These are phyloP conservation scores for Brachionus paranguensis DNA, from an alignment of 1,140 invertebrate genomes.

Conservation along the genomic window DNA sequence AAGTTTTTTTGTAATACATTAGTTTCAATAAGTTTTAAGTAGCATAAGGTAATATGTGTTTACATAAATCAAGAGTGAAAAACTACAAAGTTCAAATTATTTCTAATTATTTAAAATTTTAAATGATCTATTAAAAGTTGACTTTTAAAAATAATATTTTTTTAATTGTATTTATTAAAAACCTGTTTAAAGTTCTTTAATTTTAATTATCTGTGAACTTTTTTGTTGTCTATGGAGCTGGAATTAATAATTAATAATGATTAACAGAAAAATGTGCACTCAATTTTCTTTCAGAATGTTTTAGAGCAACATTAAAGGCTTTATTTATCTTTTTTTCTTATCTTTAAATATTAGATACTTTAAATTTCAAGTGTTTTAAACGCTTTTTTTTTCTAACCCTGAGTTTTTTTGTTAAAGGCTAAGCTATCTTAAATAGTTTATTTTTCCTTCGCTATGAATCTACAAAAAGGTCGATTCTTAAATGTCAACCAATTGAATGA, in stretches of 20 bases:
- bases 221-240: too few relatives aligned
- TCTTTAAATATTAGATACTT: neutral
- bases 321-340: neutral
- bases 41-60: neutral
- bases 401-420: neutral
- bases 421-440: neutral
- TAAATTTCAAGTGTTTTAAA: neutral
- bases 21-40: neutral
- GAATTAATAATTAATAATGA: neutral
- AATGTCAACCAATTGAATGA: neutral
- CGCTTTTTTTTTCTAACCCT: neutral
- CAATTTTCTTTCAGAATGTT: neutral
- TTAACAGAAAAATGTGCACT: neutral
- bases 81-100: too few relatives aligned
- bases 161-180: too few relatives aligned
- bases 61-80: too few relatives aligned
- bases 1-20: neutral
- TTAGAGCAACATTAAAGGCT: neutral
- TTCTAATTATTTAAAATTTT: too few relatives aligned
- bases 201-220: too few relatives aligned
- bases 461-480: neutral
- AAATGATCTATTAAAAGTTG: too few relatives aligned
- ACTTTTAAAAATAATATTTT: too few relatives aligned
- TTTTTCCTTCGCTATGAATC: neutral
- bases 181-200: too few relatives aligned